These are phyloP conservation scores for Andrena flavipes DNA, from an alignment of 2,888 invertebrate genomes.

Conservation along the genomic window DNA sequence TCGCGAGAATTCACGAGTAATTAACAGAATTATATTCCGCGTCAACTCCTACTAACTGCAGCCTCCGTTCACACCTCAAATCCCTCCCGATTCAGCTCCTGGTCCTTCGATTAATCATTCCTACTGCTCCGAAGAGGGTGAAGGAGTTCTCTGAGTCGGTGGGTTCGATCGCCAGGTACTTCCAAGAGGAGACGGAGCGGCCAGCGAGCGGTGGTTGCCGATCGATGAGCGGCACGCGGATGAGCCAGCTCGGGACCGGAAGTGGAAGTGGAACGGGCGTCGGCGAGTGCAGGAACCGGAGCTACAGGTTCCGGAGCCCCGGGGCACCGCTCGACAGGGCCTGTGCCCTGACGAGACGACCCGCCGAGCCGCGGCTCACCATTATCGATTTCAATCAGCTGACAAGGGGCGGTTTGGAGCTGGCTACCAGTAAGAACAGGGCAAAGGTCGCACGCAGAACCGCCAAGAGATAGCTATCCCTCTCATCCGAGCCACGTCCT, in stretches of 20 bases:
- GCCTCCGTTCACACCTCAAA: background rate
- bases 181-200: conserved; percentile 76
- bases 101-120: background rate
- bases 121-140: background rate
- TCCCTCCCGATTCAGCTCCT: background rate
- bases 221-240: conserved; percentile 82
- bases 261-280: conserved; percentile 72
- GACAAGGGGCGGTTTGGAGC: conserved; percentile 87
- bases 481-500: conserved; percentile 1
- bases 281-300: conserved; percentile 77
- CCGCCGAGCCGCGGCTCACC: conserved; percentile 87
- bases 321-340: conserved; percentile 76
- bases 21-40: background rate
- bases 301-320: conserved; percentile 81
- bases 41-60: too few species aligned
- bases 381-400: conserved; percentile 91
- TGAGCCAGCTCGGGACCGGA: conserved; percentile 74
- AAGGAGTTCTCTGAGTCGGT: background rate
- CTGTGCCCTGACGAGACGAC: conserved; percentile 75
- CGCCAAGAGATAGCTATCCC: conserved; percentile 63
- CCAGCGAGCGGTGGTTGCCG: conserved; percentile 74
- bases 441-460: conserved; percentile 68
- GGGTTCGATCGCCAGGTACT: conserved; percentile 74
- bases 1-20: conserved; percentile 83
- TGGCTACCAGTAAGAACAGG: conserved; percentile 81